These are phyloP conservation scores for Dendropsophus ebraccatus DNA, from an alignment of 2,113 vertebrate species.

Conservation along the genomic window DNA sequence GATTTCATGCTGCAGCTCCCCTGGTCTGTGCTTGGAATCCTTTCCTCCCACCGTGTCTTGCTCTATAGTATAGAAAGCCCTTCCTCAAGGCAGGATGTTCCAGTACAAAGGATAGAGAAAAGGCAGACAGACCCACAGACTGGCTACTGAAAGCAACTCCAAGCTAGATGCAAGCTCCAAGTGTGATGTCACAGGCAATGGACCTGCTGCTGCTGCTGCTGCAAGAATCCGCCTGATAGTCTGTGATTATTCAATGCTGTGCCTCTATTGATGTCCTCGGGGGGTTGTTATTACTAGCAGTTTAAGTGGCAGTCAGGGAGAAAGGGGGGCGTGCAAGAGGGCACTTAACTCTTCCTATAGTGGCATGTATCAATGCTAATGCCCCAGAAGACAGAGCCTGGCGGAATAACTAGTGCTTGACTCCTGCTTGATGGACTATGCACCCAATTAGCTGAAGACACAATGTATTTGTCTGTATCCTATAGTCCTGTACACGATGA, in stretches of 20 bases:
- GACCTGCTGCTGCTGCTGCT: slow-evolving; percentile 61
- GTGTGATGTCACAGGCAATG: slow-evolving; percentile 66
- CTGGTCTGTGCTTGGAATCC: slow-evolving; percentile 21
- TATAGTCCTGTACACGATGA: background rate
- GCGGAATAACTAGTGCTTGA: background rate
- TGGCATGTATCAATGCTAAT: background rate
- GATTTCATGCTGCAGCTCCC: slow-evolving; percentile 70
- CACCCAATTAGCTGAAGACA: background rate
- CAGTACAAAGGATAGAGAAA: slow-evolving; percentile 36
- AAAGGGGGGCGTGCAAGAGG: background rate
- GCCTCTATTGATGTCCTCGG: slow-evolving; percentile 60
- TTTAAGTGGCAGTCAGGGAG: slow-evolving; percentile 49
- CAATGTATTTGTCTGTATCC: background rate
- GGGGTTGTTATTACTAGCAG: slow-evolving; percentile 63
- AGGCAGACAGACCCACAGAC: slow-evolving; percentile 44
- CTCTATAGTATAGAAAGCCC: slow-evolving; percentile 53
- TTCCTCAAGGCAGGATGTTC: slow-evolving; percentile 43
- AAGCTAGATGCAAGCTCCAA: slow-evolving; percentile 59
- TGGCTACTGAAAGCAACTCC: slow-evolving; percentile 39
- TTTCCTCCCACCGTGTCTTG: background rate
- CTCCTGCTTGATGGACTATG: background rate
- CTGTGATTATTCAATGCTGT: slow-evolving; percentile 56
- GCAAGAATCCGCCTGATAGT: slow-evolving; percentile 63
- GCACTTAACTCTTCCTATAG: background rate
- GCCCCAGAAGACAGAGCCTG: background rate